Evolutionary conservation across 2,113 vertebrate genomes (phyloP).

Genomic region (Archocentrus centrarchus): DNA sequence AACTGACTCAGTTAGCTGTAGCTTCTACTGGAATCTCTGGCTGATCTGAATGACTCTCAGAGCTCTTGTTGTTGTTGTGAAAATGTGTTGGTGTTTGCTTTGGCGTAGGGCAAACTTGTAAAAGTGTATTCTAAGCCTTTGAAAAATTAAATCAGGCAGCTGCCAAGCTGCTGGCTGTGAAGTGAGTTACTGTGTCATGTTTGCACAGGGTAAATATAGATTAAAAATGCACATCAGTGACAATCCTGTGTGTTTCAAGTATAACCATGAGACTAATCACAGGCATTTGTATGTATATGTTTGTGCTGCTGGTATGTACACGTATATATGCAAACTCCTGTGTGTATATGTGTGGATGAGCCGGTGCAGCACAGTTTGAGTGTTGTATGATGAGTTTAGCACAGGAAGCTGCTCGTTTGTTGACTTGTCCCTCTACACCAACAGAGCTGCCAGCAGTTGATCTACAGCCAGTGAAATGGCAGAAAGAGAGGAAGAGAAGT

Average conservation of each 20-base stretch:
- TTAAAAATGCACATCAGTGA: slow-evolving; percentile 49
- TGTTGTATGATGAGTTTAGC: slow-evolving; percentile 71
- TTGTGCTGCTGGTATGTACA: slow-evolving; percentile 11
- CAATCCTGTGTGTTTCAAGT: slow-evolving; percentile 44
- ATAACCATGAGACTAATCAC: slow-evolving; percentile 37
- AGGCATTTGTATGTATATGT: slow-evolving; percentile 37
- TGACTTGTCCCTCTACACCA: slow-evolving; percentile 77
- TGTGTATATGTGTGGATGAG: slow-evolving; percentile 52
- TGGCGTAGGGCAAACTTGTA: slow-evolving; percentile 56
- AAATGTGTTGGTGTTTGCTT: slow-evolving; percentile 70
- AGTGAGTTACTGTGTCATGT: slow-evolving; percentile 58
- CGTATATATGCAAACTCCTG: slow-evolving; percentile 19
- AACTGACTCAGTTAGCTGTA: background rate
- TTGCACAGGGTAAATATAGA: slow-evolving; percentile 47
- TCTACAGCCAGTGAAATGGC: slow-evolving; percentile 26
- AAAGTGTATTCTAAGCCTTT: slow-evolving; percentile 71
- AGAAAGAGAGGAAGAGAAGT: slow-evolving; percentile 24
- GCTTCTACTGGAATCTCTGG: slow-evolving; percentile 21
- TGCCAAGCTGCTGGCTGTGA: slow-evolving; percentile 58
- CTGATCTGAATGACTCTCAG: slow-evolving; percentile 44
- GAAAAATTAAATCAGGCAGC: slow-evolving; percentile 56
- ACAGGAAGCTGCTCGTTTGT: slow-evolving; percentile 74
- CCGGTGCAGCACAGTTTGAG: slow-evolving; percentile 64
- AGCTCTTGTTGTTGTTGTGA: slow-evolving; percentile 61
- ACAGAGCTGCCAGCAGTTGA: slow-evolving; percentile 61